Conservation (phyloP, 2,888 invertebrate species). For the Lobophora halterata region DNA sequence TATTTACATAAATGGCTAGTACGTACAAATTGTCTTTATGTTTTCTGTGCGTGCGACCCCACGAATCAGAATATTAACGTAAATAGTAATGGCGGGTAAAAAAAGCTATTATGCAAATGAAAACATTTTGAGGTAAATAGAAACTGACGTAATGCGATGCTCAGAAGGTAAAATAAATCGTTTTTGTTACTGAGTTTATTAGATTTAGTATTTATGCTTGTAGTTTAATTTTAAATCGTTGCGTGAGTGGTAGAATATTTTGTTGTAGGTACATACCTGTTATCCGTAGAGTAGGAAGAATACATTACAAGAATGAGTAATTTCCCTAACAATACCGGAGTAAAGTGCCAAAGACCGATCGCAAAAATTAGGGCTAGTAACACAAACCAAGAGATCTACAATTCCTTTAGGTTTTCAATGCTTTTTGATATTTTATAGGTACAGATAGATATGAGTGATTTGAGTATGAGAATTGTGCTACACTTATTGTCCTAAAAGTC, state of each 20-base stretch:
- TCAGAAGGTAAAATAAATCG: constrained; percentile 71
- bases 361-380: too few relatives aligned
- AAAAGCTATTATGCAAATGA: constrained; percentile 81
- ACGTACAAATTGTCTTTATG: constrained; percentile 78
- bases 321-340: too few relatives aligned
- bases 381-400: too few relatives aligned
- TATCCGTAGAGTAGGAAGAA: too few relatives aligned
- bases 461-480: too few relatives aligned
- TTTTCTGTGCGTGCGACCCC: constrained; percentile 78
- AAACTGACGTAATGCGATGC: constrained; percentile 72
- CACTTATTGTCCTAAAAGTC: too few relatives aligned
- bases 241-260: constrained; percentile 20
- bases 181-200: constrained; percentile 59
- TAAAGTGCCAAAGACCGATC: too few relatives aligned
- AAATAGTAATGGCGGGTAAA: constrained; percentile 75
- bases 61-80: constrained; percentile 78
- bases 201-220: constrained; percentile 52
- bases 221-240: constrained; percentile 37
- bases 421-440: too few relatives aligned
- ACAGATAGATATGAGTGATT: too few relatives aligned
- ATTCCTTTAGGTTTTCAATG: too few relatives aligned
- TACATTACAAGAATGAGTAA: too few relatives aligned
- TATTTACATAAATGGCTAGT: constrained; percentile 78
- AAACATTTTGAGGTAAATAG: constrained; percentile 79
- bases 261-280: constrained; percentile 2